Evolutionary conservation across 1,140 invertebrate species (phyloP), one percentile per base, ranked within the genome.

Genomic region (Solenopsis invicta): DNA sequence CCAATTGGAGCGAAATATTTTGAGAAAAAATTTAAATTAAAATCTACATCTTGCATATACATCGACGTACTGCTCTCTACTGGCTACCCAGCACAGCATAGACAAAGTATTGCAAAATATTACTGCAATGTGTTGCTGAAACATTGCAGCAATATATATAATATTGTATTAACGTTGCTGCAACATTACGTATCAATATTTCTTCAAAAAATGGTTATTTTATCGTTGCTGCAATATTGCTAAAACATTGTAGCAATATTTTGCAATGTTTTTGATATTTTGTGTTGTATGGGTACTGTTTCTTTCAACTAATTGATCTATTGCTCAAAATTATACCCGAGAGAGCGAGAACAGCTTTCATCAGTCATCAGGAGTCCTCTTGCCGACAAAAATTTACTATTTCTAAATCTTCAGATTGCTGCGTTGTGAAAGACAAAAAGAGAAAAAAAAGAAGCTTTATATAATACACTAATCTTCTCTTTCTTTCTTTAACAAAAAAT

Each of bases 371-470:
- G 2, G 29, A 2, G 2, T 52, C 5, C 21, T 62, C 34, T 67
- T 9, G 77, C 21, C 21, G 37, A 45, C 4, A 48, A n/a, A 48
- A 41, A 82, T 61, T 56, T 81, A 71, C 37, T 54, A 21, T 82
- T 72, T 72, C 37, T 37, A 12, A 29, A 81, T 59, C 56, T 50
- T 54, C 24, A 59, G 16, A 21, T 13, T 45, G 41, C 2, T n/a
- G 16, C 24, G 24, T 81, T 71, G 9, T 21, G 21, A 59, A 64
- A 64, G 3, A 37, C 2, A 64, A 37, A n/a, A n/a, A 45, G n/a
- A 48, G n/a, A 48, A 41, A 69, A 41, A 69, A 69, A 12, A 45
- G 66, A 48, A 82, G 48, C 69, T 82, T 82, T 82, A 61, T 48
- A 74, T 59, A 59, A 81, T 59, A 48, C 34, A 29, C 3, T 80